A percentile compares a stretch with the other conserved stretches of the same genome.
Conservation (phyloP, 2,797 vertebrate genomes). For the Microctenopoma stevenorrisi region DNA sequence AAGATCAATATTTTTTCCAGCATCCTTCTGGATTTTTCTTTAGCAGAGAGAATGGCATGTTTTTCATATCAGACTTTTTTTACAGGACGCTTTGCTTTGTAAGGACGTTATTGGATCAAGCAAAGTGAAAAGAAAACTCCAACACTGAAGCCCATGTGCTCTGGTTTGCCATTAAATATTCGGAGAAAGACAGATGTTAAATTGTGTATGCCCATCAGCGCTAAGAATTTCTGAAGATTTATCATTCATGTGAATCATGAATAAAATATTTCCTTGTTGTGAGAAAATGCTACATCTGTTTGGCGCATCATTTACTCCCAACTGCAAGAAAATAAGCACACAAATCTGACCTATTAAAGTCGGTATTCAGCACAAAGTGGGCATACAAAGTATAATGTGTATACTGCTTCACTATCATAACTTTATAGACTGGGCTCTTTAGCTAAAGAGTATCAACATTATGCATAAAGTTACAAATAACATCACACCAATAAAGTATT, state of each 20-base stretch:
- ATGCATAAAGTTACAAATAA: conserved; percentile 13
- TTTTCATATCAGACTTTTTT: conserved; percentile 59
- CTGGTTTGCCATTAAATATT: conserved; percentile 82
- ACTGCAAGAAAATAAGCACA: conserved; percentile 68
- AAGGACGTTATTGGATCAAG: conserved; percentile 80
- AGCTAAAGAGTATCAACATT: too few species aligned
- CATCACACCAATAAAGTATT: conserved; percentile 11
- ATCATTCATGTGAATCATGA: conserved; percentile 88
- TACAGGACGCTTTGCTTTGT: conserved; percentile 70
- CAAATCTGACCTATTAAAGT: conserved; percentile 69
- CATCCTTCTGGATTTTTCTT: conserved; percentile 21
- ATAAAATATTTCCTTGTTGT: conserved; percentile 87
- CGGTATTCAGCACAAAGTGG: conserved; percentile 32
- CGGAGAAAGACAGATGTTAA: conserved; percentile 87
- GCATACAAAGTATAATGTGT: conserved; percentile 18
- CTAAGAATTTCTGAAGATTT: conserved; percentile 86
- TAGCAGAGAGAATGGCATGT: conserved; percentile 27
- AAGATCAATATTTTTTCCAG: conserved; percentile 9
- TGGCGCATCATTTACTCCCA: conserved; percentile 73
- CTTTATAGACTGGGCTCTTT: neutral
- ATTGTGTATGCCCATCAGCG: conserved; percentile 87
- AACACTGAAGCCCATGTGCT: conserved; percentile 77
- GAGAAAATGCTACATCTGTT: conserved; percentile 86
- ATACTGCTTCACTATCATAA: neutral
- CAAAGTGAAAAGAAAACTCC: conserved; percentile 76